phyloP scores from a whole-genome alignment of 2,888 invertebrate species.

The Xylota sylvarum region DNA sequence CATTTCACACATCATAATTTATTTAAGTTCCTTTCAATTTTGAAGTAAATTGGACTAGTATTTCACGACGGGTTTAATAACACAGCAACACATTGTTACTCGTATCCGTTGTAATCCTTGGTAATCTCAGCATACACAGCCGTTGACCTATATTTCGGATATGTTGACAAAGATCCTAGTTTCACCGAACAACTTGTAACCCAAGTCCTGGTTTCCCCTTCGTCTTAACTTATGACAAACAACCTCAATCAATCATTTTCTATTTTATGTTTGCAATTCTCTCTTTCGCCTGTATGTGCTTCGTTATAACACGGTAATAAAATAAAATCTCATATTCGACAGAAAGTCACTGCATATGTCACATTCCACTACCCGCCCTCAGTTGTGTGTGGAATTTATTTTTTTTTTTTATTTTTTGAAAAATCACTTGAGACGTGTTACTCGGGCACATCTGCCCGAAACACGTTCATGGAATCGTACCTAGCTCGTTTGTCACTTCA shows the following conservation, averaged over 20 bases:
- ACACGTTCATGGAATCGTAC: not conserved
- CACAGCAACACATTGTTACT: not conserved
- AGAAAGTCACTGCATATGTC: slow-evolving; percentile 32
- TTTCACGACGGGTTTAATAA: not conserved
- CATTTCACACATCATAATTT: too few relatives aligned
- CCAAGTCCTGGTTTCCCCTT: not conserved
- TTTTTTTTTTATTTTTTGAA: slow-evolving; percentile 17
- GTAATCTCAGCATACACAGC: not conserved
- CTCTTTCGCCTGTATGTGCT: not conserved
- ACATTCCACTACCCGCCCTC: not conserved
- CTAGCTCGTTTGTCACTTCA: slow-evolving; percentile 31
- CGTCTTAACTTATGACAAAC: slow-evolving; percentile 15
- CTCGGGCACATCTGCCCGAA: not conserved
- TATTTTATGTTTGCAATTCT: slow-evolving; percentile 11
- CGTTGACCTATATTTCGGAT: slow-evolving; percentile 16
- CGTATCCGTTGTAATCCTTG: not conserved
- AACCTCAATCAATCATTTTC: slow-evolving; percentile 37
- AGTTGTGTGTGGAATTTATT: slow-evolving; percentile 3
- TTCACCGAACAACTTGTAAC: not conserved
- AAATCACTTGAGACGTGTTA: slow-evolving; percentile 30
- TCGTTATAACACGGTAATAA: slow-evolving; percentile 34
- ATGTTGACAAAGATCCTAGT: slow-evolving; percentile 21
- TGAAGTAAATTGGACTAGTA: not conserved
- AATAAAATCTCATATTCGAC: slow-evolving; percentile 37
- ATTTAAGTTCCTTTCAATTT: not conserved